Base-by-base conservation (phyloP, 2,797 vertebrate genomes). In the Buceros bicornis region DNA sequence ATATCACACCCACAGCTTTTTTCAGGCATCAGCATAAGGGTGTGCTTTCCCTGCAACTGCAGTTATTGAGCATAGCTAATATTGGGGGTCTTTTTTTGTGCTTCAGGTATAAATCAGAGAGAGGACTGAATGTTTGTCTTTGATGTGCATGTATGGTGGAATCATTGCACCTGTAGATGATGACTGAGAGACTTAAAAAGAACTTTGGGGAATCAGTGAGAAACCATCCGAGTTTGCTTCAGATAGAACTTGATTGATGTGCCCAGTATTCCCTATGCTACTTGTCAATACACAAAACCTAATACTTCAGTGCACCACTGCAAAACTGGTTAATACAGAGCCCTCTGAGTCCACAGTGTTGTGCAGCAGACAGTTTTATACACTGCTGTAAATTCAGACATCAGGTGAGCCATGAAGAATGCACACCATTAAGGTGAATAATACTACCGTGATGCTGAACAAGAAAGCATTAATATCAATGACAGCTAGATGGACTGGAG, bases 101-200 rank as follows among this genome's bases (percentile, higher is more conserved):
- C 29, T 74, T 50, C 37, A 42, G n/a, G 24, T 40, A 33, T 69
- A 94, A 94, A 85, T 64, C 69, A 87, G 35, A 54, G 31, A 71
- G 42, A 81, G 11, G 24, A 66, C 35, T 25, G 35, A 57, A 53
- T 37, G 13, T 35, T 76, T 50, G 16, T 24, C n/a, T 54, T 78
- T 0, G 0, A 18, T 33, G 45, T 43, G 50, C 50, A 37, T 13
- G 5, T 60, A 50, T 1, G 4, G 33, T 53, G 20, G 28, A 84
- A 57, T 65, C 10, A 2, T 65, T 73, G 33, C n/a, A 87, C 40
- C 29, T 80, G 54, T 48, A 66, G 54, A 43, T 57, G 51, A n/a
- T 65, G 40, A 71, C 69, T 84, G 24, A 66, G 79, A 90, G 45
- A 26, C 35, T 33, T 21, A 48, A 76, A 72, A 85, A 40, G 22